These are phyloP conservation scores for Lasius fuliginosus DNA, from an alignment of 2,888 invertebrate species.

Conservation along the genomic window DNA sequence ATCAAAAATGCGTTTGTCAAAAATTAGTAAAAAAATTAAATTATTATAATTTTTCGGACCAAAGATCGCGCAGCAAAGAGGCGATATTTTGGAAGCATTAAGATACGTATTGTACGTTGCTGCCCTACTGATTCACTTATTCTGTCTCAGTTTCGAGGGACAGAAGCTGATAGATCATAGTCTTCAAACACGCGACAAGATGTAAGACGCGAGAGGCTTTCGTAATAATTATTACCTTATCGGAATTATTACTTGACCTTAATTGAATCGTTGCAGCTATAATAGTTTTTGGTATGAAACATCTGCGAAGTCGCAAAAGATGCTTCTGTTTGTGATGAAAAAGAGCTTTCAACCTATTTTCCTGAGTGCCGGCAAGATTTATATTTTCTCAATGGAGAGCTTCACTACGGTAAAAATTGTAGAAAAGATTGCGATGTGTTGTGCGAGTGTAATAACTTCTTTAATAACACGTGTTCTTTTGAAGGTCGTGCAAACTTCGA, in stretches of 20 bases:
- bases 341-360: constrained; percentile 25
- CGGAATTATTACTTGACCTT: background rate
- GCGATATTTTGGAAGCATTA: background rate
- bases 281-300: constrained; percentile 56
- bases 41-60: background rate
- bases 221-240: background rate
- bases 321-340: constrained; percentile 41
- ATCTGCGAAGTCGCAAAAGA: constrained; percentile 45
- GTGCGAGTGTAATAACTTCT: background rate
- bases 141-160: constrained; percentile 55
- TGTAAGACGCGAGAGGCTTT: constrained; percentile 23
- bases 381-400: constrained; percentile 50
- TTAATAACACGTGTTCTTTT: background rate
- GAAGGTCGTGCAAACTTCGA: constrained; percentile 53
- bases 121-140: constrained; percentile 55
- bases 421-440: background rate
- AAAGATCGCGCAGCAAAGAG: constrained; percentile 12
- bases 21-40: background rate
- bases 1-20: background rate
- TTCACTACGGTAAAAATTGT: constrained; percentile 40
- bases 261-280: constrained; percentile 30
- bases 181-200: background rate
- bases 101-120: constrained; percentile 22
- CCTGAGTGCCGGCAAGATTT: constrained; percentile 49
- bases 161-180: constrained; percentile 52